A percentile compares a stretch with the other conserved stretches of the same genome.
Conservation (phyloP, 2,113 vertebrate species). For the Jaculus jaculus region DNA sequence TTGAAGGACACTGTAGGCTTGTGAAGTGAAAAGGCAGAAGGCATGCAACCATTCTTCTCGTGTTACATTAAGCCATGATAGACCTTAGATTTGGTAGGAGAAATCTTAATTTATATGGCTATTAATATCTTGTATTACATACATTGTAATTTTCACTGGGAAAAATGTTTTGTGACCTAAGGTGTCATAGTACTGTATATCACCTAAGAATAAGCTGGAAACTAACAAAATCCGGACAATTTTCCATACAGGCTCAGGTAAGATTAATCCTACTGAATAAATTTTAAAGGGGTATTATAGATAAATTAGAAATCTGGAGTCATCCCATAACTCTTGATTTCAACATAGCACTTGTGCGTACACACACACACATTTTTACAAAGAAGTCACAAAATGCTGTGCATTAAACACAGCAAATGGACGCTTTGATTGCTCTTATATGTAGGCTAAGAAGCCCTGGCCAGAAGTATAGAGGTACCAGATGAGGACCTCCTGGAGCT, state of each 20-base stretch:
- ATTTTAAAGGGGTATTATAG: neutral
- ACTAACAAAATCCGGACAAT: neutral
- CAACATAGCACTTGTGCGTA: neutral
- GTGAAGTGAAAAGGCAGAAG: neutral
- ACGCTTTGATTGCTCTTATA: neutral
- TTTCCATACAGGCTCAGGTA: neutral
- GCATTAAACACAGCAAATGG: neutral
- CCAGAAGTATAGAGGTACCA: neutral
- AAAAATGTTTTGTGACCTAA: neutral
- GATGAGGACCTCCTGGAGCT: neutral
- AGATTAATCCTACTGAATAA: neutral
- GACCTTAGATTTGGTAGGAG: neutral
- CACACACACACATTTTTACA: neutral
- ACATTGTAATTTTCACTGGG: neutral
- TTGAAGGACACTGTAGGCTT: neutral
- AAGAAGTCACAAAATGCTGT: neutral
- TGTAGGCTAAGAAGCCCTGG: neutral
- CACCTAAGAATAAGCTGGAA: neutral
- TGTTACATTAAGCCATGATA: neutral
- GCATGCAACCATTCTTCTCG: neutral
- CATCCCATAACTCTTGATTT: neutral
- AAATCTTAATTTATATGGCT: neutral
- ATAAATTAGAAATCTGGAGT: neutral
- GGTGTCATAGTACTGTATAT: neutral
- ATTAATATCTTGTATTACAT: neutral